Conservation (phyloP, 37 sponge, comb jelly and placozoan species). For the Oopsacas minuta region DNA sequence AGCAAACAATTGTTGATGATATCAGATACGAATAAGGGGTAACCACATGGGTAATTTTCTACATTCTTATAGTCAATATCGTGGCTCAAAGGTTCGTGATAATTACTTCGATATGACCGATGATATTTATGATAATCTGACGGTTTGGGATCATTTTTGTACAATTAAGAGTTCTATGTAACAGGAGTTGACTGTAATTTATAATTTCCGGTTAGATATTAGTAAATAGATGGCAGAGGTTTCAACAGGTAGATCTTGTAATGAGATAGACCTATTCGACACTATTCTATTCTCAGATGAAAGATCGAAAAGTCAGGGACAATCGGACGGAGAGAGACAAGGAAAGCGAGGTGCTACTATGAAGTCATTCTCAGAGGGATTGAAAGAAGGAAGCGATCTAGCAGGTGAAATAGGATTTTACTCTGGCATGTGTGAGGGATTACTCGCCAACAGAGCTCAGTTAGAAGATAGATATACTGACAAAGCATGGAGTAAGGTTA, state of each 20-base stretch:
- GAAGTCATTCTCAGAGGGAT: neutral
- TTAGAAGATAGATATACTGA: neutral
- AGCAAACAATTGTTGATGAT: neutral
- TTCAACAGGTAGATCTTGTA: too few species aligned
- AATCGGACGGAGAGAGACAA: neutral
- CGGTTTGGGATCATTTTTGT: too few species aligned
- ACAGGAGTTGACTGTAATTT: too few species aligned
- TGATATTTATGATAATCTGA: too few species aligned
- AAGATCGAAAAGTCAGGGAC: neutral
- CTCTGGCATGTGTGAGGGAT: neutral
- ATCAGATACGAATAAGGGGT: too few species aligned
- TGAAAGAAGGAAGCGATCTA: neutral
- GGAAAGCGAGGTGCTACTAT: neutral
- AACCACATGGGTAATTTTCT: too few species aligned
- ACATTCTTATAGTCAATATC: too few species aligned
- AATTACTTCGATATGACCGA: too few species aligned
- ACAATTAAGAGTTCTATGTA: too few species aligned
- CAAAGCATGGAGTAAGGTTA: neutral
- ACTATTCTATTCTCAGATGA: neutral
- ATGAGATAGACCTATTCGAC: neutral
- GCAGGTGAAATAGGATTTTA: neutral
- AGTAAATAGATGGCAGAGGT: conserved; percentile 17
- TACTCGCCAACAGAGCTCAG: neutral
- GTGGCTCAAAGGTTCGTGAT: too few species aligned
- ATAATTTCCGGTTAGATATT: neutral